phyloP scores from a whole-genome alignment of 2,888 invertebrate species.

The Lobophora halterata region DNA sequence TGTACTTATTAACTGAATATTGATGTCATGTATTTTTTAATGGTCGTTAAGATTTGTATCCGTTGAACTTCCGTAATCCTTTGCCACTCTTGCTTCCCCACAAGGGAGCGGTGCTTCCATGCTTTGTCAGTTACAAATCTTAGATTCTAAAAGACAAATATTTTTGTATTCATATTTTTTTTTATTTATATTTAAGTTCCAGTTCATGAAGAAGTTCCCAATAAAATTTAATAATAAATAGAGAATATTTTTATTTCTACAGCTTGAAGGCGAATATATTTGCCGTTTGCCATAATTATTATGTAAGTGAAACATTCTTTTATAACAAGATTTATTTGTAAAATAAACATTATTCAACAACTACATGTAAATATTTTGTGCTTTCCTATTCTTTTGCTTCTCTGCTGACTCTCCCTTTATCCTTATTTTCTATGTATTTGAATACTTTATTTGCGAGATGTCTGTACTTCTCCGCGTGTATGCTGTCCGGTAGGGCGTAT shows the following conservation, averaged over 20 bases:
- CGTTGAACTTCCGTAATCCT: constrained; percentile 16
- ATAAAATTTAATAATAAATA: constrained; percentile 61
- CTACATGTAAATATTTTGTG: constrained; percentile 35
- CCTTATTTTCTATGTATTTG: constrained; percentile 65
- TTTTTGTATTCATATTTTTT: constrained; percentile 68
- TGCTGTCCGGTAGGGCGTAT: constrained; percentile 82
- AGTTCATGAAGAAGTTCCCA: constrained; percentile 57
- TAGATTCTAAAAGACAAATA: constrained; percentile 63
- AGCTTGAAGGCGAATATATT: constrained; percentile 2
- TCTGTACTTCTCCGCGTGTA: constrained; percentile 71
- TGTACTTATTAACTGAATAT: constrained; percentile 64
- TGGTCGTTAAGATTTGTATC: constrained; percentile 30
- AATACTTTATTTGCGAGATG: constrained; percentile 69
- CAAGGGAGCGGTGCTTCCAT: constrained; percentile 30
- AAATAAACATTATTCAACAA: constrained; percentile 52
- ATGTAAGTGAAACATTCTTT: constrained; percentile 25
- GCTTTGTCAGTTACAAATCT: constrained; percentile 26
- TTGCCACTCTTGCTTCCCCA: constrained; percentile 20
- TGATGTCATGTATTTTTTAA: constrained; percentile 15
- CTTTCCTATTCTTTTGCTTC: constrained; percentile 49
- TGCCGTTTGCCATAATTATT: constrained; percentile 8
- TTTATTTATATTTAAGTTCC: constrained; percentile 54
- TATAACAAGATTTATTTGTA: constrained; percentile 50
- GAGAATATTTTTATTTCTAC: constrained; percentile 40
- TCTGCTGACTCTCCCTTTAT: constrained; percentile 47